phyloP scores from a whole-genome alignment of 2,797 vertebrate species.

The Tapirus indicus region DNA sequence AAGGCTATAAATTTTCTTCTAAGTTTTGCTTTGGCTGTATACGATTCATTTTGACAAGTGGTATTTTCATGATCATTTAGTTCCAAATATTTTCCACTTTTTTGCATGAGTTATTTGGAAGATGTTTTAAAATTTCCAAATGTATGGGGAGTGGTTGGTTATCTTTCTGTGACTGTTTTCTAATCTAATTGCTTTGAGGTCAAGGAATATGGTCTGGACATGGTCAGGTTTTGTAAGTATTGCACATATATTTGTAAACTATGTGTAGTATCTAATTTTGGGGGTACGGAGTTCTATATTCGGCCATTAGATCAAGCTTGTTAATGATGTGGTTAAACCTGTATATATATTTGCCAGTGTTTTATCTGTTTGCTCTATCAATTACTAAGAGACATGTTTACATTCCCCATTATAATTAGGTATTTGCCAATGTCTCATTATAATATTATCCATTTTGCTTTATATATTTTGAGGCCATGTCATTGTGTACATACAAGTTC shows the following conservation, averaged over 20 bases:
- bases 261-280: background rate
- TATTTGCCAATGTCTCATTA: background rate
- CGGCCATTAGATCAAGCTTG: background rate
- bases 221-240: background rate
- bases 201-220: background rate
- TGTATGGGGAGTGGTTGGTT: background rate
- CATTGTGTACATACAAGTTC: background rate
- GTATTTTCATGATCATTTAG: background rate
- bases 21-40: background rate
- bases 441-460: background rate
- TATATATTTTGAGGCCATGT: background rate
- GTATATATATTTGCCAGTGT: background rate
- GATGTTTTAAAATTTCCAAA: background rate
- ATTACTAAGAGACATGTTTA: background rate
- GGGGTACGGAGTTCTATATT: background rate
- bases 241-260: background rate
- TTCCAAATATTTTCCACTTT: constrained; percentile 3
- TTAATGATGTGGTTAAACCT: background rate
- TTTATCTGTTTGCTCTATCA: background rate
- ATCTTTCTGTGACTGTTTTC: background rate
- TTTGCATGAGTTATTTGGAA: constrained; percentile 1
- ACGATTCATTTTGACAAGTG: background rate
- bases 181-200: background rate
- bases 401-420: background rate
- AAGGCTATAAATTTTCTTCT: background rate